These are phyloP conservation scores for Nipponacmea schrenckii DNA, from an alignment of 2,888 invertebrate species.

Conservation along the genomic window DNA sequence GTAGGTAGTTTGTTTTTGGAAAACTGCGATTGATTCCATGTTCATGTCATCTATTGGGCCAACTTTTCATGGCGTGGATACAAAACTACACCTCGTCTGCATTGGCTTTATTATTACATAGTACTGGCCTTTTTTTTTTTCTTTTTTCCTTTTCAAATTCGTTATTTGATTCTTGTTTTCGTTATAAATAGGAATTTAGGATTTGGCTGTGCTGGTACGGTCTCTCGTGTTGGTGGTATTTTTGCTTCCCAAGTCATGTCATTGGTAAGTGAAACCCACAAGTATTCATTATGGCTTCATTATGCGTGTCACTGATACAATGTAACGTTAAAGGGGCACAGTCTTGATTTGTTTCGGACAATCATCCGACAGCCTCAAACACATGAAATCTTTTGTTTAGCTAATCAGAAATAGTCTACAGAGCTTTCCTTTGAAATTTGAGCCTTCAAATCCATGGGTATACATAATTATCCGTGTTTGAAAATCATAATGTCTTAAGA, in stretches of 20 bases:
- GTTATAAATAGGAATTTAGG: not conserved
- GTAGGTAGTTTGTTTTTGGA: not conserved
- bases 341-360: too few species aligned
- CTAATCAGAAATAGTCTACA: too few species aligned
- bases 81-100: not conserved
- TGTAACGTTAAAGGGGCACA: too few species aligned
- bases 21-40: not conserved
- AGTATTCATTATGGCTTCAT: not conserved
- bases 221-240: not conserved
- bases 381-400: too few species aligned
- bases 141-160: not conserved
- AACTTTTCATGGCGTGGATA: not conserved
- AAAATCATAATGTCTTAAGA: too few species aligned
- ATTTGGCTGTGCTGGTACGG: not conserved
- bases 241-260: slow-evolving; percentile 1
- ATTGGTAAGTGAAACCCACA: not conserved
- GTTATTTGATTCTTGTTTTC: not conserved
- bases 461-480: too few species aligned
- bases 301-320: not conserved
- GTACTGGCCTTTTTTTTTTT: not conserved
- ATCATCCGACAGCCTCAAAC: not conserved
- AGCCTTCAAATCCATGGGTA: too few species aligned
- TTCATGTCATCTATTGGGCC: too few species aligned
- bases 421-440: too few species aligned
- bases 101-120: not conserved